A percentile compares a stretch with the other conserved stretches of the same genome.
phyloP scores from a whole-genome alignment of 2,888 invertebrate genomes.

The Eledona agricola region DNA sequence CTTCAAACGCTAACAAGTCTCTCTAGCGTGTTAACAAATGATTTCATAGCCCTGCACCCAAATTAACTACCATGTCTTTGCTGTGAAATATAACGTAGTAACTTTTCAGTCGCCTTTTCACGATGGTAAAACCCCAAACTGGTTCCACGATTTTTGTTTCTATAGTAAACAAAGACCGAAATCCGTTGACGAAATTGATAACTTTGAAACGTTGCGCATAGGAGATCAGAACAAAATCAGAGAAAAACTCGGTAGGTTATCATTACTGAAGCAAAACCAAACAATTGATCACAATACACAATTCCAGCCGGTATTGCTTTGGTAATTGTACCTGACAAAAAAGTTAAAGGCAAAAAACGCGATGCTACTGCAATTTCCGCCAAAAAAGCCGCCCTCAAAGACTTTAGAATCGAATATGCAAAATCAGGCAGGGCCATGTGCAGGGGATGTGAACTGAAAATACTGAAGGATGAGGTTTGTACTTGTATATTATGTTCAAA shows the following conservation, averaged over 20 bases:
- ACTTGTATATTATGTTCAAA: constrained; percentile 8
- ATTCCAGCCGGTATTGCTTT: constrained; percentile 54
- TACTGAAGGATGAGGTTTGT: constrained; percentile 74
- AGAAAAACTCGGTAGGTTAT: constrained; percentile 69
- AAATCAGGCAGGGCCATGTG: constrained; percentile 85
- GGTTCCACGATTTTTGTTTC: constrained; percentile 91
- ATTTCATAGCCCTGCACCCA: too few relatives aligned
- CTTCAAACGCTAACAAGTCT: too few relatives aligned
- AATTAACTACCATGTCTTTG: too few relatives aligned
- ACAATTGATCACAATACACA: constrained; percentile 13
- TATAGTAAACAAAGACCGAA: constrained; percentile 82
- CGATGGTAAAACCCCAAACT: constrained; percentile 87
- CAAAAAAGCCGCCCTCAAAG: constrained; percentile 64
- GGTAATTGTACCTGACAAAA: constrained; percentile 63
- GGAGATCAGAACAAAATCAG: constrained; percentile 86
- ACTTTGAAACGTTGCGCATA: constrained; percentile 80
- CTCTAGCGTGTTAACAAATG: too few relatives aligned
- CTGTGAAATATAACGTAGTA: background rate
- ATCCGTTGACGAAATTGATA: constrained; percentile 78
- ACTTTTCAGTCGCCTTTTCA: constrained; percentile 79
- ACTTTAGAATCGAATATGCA: constrained; percentile 85
- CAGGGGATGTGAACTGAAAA: constrained; percentile 84
- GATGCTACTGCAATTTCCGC: constrained; percentile 50
- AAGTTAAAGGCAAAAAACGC: constrained; percentile 64
- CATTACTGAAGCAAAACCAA: background rate